phyloP scores from a whole-genome alignment of 1,140 invertebrate species.

The Heliothis virescens region DNA sequence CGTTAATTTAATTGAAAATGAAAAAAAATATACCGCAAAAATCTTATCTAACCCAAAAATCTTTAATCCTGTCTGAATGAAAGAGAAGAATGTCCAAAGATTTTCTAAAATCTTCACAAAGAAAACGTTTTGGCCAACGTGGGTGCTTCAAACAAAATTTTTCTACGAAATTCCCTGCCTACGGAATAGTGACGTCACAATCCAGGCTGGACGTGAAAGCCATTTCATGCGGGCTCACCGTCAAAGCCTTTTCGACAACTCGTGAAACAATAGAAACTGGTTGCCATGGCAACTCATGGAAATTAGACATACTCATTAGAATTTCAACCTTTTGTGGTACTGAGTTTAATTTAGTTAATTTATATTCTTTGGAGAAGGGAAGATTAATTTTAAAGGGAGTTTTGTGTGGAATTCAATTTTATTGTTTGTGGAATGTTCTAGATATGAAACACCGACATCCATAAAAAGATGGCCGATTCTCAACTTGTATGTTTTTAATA shows the following conservation, averaged over 20 bases:
- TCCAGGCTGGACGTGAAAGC: background rate
- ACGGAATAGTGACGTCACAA: slow-evolving; percentile 6
- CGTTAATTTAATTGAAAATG: no score
- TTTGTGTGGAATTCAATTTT: background rate
- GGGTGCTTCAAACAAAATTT: background rate
- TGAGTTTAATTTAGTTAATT: background rate
- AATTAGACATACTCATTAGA: slow-evolving; percentile 27
- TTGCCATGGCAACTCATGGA: slow-evolving; percentile 19
- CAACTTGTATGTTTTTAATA: no score
- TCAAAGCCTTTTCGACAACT: slow-evolving; percentile 43
- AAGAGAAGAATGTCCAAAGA: no score
- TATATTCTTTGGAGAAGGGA: background rate
- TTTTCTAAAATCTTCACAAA: no score
- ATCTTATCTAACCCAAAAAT: no score
- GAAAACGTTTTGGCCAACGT: background rate
- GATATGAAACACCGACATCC: no score
- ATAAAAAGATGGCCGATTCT: no score
- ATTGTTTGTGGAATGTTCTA: background rate
- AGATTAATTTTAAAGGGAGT: background rate
- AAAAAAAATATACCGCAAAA: no score
- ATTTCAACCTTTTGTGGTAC: slow-evolving; percentile 17
- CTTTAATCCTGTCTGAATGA: no score
- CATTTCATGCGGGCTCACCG: slow-evolving; percentile 10
- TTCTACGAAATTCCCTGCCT: background rate
- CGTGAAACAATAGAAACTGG: slow-evolving; percentile 20